Conservation (phyloP, 2,888 invertebrate species). For the Andrena marginata region DNA sequence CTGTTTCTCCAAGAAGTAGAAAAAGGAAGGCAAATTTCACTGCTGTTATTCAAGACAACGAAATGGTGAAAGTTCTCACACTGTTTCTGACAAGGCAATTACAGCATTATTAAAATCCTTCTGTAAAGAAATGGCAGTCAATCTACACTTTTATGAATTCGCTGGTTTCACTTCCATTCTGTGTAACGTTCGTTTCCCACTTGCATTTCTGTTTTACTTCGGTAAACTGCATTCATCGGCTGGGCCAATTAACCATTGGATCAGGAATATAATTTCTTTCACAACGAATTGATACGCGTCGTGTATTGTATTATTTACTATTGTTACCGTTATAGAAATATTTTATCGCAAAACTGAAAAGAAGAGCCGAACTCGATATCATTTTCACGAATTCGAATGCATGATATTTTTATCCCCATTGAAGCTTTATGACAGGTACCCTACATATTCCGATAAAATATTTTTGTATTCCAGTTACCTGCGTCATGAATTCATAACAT, state of each 20-base stretch:
- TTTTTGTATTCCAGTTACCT: neutral
- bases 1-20: neutral
- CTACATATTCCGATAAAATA: neutral
- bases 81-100: constrained; percentile 33
- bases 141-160: constrained; percentile 9
- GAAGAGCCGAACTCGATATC: neutral
- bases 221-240: neutral
- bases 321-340: neutral
- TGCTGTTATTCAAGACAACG: constrained; percentile 10
- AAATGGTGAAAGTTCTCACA: constrained; percentile 24
- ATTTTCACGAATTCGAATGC: neutral
- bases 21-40: constrained; percentile 6
- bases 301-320: neutral
- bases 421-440: too few species aligned
- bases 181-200: neutral
- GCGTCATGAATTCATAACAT: neutral
- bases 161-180: neutral
- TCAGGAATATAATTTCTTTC: neutral
- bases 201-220: neutral
- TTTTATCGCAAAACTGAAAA: neutral
- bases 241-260: constrained; percentile 1
- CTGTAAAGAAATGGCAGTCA: constrained; percentile 4
- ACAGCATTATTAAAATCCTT: constrained; percentile 5
- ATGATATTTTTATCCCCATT: neutral
- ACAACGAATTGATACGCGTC: neutral